Evolutionary conservation across 2,797 vertebrate species (phyloP), one percentile per base, ranked within the genome.

Genomic region (Brachyalestes nurse): DNA sequence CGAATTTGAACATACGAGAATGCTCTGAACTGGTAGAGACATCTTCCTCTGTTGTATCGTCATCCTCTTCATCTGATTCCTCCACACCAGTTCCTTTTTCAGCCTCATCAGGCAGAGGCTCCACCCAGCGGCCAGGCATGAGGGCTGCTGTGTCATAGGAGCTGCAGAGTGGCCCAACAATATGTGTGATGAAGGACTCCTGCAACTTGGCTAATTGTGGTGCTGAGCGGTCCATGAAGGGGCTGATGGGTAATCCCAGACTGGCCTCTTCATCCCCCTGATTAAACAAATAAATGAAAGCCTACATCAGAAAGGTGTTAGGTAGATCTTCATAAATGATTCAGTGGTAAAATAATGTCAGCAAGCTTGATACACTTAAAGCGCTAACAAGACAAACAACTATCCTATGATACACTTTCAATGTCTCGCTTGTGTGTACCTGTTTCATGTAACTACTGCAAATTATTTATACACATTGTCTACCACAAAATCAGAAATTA

Each of bases 161-260:
- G 89, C 96, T 96, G 85, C 98, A 99, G 0, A 99, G 95, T 0
- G 98, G 98, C 4, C 98, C 97, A 87, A 99, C 98, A 0, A 99
- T 99, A 92, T 99, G 98, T 7, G 97, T 97, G 89, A 99, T 99
- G 92, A 99, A 99, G 0, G 98, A 99, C 82, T 99, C 98, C 91
- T 99, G 98, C 60, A 99, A 96, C 82, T 98, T 97, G 81, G 98
- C 98, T 88, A 99, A 83, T 92, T 99, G 98, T 0, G 98, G 98
- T 2, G 97, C 97, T 1, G 97, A 96, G 69, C 98, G 96, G 90
- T 99, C 97, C 98, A 99, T 99, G 91, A 97, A 99, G 2, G 98
- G 98, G 86, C 98, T 99, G 89, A 98, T 95, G 10, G 98, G 97
- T 80, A 99, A 94, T 14, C 97, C 98, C 38, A 97, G 92, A 84